Conservation (phyloP, 2,113 vertebrate genomes). For the Onychostoma macrolepis region DNA sequence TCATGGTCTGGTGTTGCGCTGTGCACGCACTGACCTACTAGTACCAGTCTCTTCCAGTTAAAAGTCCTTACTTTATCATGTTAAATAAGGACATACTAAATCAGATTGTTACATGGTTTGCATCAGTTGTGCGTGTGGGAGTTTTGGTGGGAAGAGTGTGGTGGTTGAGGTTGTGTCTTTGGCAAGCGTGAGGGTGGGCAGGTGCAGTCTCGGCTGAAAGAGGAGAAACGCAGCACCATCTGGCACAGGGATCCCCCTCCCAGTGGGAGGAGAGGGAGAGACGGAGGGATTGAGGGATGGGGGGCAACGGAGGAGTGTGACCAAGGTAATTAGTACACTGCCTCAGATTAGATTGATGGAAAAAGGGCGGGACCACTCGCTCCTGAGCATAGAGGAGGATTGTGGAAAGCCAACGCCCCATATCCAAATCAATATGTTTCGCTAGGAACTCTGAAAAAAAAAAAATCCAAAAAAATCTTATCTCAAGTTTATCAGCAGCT, state of each 20-base stretch:
- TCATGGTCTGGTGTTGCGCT: neutral
- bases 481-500: neutral
- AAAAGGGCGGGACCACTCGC: constrained; percentile 13
- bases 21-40: constrained; percentile 32
- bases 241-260: constrained; percentile 73
- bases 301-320: constrained; percentile 36
- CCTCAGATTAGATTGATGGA: constrained; percentile 34
- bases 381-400: neutral
- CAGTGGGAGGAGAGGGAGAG: constrained; percentile 57
- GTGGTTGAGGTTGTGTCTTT: constrained; percentile 35
- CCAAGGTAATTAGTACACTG: constrained; percentile 40
- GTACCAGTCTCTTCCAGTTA: constrained; percentile 36
- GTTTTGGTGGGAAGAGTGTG: constrained; percentile 7
- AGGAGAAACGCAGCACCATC: constrained; percentile 73
- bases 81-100: neutral
- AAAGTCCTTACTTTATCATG: neutral
- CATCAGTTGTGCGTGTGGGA: constrained; percentile 8
- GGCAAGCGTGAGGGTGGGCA: constrained; percentile 64
- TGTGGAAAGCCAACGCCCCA: neutral
- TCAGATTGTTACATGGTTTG: neutral
- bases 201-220: constrained; percentile 62
- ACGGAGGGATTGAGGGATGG: neutral
- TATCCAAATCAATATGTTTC: neutral
- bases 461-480: neutral
- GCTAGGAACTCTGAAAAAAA: neutral